These are phyloP conservation scores for Cyanistes caeruleus DNA, from an alignment of 2,113 vertebrate species.

Conservation along the genomic window DNA sequence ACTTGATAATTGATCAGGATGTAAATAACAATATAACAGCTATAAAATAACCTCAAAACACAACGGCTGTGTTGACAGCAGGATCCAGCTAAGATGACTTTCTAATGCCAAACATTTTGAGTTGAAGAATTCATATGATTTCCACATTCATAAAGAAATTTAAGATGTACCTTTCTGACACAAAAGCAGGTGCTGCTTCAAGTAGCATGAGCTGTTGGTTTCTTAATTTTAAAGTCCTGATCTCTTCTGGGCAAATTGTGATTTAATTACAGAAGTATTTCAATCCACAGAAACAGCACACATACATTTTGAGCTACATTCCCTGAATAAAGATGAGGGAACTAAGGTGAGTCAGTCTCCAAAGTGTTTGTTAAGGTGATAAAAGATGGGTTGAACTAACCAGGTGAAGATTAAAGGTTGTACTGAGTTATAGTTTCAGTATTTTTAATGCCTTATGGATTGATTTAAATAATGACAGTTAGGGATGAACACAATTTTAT, in stretches of 20 bases:
- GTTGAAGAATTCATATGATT: background rate
- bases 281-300: background rate
- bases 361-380: background rate
- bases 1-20: background rate
- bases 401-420: background rate
- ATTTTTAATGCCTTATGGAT: background rate
- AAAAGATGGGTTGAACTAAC: background rate
- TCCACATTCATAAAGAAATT: background rate
- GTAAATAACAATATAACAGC: background rate
- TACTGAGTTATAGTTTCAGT: background rate
- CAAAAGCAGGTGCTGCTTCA: background rate
- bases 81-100: background rate
- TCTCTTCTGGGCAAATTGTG: background rate
- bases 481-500: background rate
- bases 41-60: background rate
- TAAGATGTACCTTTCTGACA: background rate
- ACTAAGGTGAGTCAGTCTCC: background rate
- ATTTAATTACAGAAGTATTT: background rate
- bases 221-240: background rate
- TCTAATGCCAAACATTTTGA: background rate
- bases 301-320: background rate
- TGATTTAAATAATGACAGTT: background rate
- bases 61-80: background rate
- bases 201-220: background rate
- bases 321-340: background rate